Evolutionary conservation across 2,888 invertebrate genomes (phyloP), one percentile per base, ranked within the genome.

Genomic region (Pristionchus exspectatus): DNA sequence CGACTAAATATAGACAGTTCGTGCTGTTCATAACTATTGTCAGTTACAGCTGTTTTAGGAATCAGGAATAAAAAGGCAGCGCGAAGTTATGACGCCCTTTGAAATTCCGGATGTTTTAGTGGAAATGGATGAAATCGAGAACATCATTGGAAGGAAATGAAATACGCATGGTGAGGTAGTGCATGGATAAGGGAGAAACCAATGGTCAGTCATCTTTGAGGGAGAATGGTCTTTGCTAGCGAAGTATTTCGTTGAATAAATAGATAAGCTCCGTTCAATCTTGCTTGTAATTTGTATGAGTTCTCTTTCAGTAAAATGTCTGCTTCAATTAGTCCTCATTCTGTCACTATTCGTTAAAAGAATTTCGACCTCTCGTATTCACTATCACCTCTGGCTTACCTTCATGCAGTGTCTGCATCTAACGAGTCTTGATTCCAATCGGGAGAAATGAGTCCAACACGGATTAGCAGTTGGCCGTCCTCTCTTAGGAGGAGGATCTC

Each of bases 391-490:
- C 1, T 38, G 44, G 0, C 84, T 56, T 33, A 84, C 84, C 30
- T 84, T 84, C 3, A 14, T 9, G 21, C 84, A 84, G 18, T 54
- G 33, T 56, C 33, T 54, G 56, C 84, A 84, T 30, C 30, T 54
- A 12, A 84, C 84, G 27, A 56, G 84, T 56, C 84, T n/a, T 2
- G 33, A 21, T 56, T 84, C 84, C 27, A 84, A 18, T 30, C 84
- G 14, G 1, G 33, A 16, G 56, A 84, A 84, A 27, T 84, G 56
- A n/a, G 56, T 27, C 84, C 84, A 84, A 30, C 84, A 84, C 7
- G 84, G 84, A 84, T 84, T 84, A 18, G 56, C 56, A 14, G 84
- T 84, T 14, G 84, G 84, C 9, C 84, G 84, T 16, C 84, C 84
- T 12, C 84, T n/a, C 84, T 84, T 84, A n/a, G 56, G 38, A 18